These are phyloP conservation scores for Oryzias curvinotus DNA, from an alignment of 2,113 vertebrate species.

Conservation along the genomic window DNA sequence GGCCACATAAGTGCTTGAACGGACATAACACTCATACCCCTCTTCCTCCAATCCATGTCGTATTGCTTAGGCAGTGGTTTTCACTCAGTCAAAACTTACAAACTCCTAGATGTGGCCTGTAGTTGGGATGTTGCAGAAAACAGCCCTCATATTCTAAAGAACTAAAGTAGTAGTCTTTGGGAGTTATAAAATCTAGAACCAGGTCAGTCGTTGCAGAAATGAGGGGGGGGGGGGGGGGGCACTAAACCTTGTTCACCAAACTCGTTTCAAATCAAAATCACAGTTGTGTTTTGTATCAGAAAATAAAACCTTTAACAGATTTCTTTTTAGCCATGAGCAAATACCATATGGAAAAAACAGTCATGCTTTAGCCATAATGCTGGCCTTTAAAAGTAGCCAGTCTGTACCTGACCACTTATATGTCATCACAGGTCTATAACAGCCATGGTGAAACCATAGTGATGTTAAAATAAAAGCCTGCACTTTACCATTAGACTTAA, in stretches of 20 bases:
- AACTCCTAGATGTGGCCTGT: background rate
- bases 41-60: background rate
- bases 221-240: no score
- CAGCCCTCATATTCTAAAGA: background rate
- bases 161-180: no score
- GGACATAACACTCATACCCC: background rate
- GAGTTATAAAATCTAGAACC: no score
- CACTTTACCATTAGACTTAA: background rate
- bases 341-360: constrained; percentile 31
- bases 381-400: constrained; percentile 24
- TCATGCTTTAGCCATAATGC: constrained; percentile 8
- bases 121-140: background rate
- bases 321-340: constrained; percentile 15
- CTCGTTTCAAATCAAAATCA: constrained; percentile 36
- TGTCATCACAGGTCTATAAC: constrained; percentile 1
- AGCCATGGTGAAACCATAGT: background rate
- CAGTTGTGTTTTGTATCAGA: constrained; percentile 11
- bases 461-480: background rate
- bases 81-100: background rate
- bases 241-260: constrained; percentile 33
- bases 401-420: constrained; percentile 4
- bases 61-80: background rate
- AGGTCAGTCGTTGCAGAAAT: background rate
- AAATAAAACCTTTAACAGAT: constrained; percentile 13
- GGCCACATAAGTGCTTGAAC: constrained; percentile 9